Evolutionary conservation across 1,140 invertebrate species (phyloP), one percentile per base, ranked within the genome.

Genomic region (Scaptomyza montana): DNA sequence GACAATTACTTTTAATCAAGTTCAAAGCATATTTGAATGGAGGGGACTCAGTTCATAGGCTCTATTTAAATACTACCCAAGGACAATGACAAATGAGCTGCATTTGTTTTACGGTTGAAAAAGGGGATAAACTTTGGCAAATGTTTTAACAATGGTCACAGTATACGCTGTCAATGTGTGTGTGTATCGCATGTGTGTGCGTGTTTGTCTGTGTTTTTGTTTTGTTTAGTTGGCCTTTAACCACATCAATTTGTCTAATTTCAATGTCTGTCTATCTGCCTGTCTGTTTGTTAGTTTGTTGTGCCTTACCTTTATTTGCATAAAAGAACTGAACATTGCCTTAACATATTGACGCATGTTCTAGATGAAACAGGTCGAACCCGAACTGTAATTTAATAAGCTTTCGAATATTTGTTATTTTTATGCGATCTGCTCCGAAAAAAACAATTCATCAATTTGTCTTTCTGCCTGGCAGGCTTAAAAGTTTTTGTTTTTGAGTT

Each of bases 11-110:
- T 50, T 47, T 68, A 73, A 61, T 73, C 46, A 73, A 68, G 21
- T 59, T 73, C 10, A 25, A 47, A 61, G 56, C 70, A 41, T 25
- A 55, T 46, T 21, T 46, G 53, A 25, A 25, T 25, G 21, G 21
- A 25, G 47, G 33, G 51, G 51, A 33, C 19, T 62, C 56, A 71
- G 46, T 80, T 74, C 60, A 73, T 77, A 64, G 67, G 60, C 55
- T 60, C 56, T 50, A 66, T 74, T 69, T 73, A 28, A 69, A 80
- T 56, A 45, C 62, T 55, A 39, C 57, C 59, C 25, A 54, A 78
- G 59, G 59, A 69, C 66, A 82, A 82, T 82, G 79, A 82, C 79
- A 82, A 82, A 78, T 82, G 79, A 78, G 77, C 43, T 54, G 65
- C 79, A 64, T 67, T 78, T 82, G 79, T 82, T 82, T 60, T 41